These are phyloP conservation scores for Apis florea DNA, from an alignment of 1,140 invertebrate species.

Conservation along the genomic window DNA sequence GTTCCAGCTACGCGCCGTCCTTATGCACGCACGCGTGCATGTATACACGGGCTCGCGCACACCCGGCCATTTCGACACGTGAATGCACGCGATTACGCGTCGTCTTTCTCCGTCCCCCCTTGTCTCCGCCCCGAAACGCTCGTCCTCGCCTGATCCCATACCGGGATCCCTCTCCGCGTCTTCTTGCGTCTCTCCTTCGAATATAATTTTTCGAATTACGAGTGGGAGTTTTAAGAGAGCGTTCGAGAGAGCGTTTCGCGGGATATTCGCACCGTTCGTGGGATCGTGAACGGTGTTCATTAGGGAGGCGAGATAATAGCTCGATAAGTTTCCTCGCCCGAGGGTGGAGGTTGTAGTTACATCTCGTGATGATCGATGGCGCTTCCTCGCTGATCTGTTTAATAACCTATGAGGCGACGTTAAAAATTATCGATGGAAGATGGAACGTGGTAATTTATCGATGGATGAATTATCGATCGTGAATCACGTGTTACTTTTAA, in stretches of 20 bases:
- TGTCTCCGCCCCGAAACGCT: constrained; percentile 32
- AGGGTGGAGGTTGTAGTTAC: too few relatives aligned
- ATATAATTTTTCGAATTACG: constrained; percentile 41
- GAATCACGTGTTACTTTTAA: too few relatives aligned
- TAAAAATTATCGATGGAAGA: too few relatives aligned
- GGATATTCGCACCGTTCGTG: neutral
- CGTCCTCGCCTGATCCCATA: neutral
- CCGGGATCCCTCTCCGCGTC: too few relatives aligned
- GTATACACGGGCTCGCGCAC: neutral
- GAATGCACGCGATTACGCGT: constrained; percentile 30
- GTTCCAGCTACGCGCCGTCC: neutral
- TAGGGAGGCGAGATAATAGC: neutral
- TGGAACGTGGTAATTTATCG: too few relatives aligned
- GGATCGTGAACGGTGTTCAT: constrained; percentile 18
- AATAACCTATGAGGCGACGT: too few relatives aligned
- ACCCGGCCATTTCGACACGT: constrained; percentile 2
- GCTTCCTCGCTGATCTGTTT: too few relatives aligned
- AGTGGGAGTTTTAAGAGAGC: neutral
- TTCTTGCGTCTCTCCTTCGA: neutral
- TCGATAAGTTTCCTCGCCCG: constrained; percentile 27
- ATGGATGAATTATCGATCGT: too few relatives aligned
- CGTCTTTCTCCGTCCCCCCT: constrained; percentile 19
- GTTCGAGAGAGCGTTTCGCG: neutral
- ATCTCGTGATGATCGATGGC: neutral
- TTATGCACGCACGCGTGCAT: constrained; percentile 26